Evolutionary conservation across 2,888 invertebrate genomes (phyloP).

Genomic region (Lampropteryx suffumata): DNA sequence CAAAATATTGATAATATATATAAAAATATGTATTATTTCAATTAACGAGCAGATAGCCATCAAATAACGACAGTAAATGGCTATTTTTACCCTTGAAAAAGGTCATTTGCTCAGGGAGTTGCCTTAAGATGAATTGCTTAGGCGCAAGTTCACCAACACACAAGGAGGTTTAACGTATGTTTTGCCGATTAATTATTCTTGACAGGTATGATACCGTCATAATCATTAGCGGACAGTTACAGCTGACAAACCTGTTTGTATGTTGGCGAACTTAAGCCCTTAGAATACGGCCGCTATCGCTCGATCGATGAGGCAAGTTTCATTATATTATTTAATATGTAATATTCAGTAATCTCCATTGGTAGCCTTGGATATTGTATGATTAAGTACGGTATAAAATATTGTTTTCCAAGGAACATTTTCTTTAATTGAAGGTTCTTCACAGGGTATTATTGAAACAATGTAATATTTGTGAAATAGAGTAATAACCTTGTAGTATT

Average conservation of each 20-base stretch:
- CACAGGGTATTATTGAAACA: no score
- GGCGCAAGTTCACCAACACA: slow-evolving; percentile 3
- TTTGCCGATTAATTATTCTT: not conserved
- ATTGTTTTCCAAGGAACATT: not conserved
- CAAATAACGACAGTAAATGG: no score
- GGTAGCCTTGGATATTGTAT: not conserved
- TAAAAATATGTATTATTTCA: no score
- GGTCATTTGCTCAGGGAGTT: no score
- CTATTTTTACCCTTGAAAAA: no score
- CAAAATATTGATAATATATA: no score
- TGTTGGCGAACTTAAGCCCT: slow-evolving; percentile 1
- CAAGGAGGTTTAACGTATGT: not conserved
- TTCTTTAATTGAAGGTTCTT: not conserved
- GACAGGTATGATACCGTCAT: not conserved
- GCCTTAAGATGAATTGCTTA: no score
- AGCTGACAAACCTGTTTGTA: not conserved
- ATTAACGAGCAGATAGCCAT: no score
- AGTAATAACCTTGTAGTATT: no score
- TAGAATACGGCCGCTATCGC: slow-evolving; percentile 5
- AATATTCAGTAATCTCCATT: not conserved
- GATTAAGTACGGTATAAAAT: not conserved
- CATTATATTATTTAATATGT: not conserved
- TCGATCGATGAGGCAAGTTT: slow-evolving; percentile 13
- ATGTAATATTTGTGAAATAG: no score
- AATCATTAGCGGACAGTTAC: not conserved